Base-by-base conservation (phyloP, 1,140 invertebrate genomes). In the Rhynchophorus ferrugineus region DNA sequence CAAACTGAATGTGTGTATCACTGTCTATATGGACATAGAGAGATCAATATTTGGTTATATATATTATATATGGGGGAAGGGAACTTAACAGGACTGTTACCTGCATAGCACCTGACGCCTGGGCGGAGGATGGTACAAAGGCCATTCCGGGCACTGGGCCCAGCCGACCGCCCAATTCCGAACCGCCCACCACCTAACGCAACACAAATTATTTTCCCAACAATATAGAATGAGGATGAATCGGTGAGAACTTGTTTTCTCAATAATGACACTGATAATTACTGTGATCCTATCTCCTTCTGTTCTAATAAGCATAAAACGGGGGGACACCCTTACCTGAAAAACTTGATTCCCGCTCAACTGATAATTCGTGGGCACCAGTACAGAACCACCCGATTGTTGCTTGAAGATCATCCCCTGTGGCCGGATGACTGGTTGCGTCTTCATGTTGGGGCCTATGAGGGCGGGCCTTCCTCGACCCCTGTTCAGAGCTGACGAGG, bases 251-350 rank as follows among this genome's bases (percentile, higher is more conserved):
- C n/a, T n/a, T 37, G 14, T 37, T 37, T 16, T 37, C 35, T 37
- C 14, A 13, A 37, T 13, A 16, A 37, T 37, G 35, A 1, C 13
- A 1, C 14, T 37, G 35, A 37, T 9, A 37, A 37, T 2, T 37
- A 37, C 11, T 5, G 5, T 6, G 5, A 6, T 33, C 11, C 11
- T 33, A 11, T 33, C 24, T 33, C 11, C 5, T 6, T 6, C 11
- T 5, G 11, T 33, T 33, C 5, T 33, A 33, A 33, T 6, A 33
- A 33, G 11, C 14, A 37, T n/a, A n/a, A n/a, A n/a, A n/a, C n/a
- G n/a, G n/a, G n/a, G n/a, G n/a, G n/a, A n/a, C n/a, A n/a, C n/a
- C 62, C 62, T 69, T 70, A 81, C 79, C 75, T 80, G 78, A 70
- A 77, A 81, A 58, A 81, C 72, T 69, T 79, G 78, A 61, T 78